phyloP scores from a whole-genome alignment of 2,113 vertebrate genomes.

The Ranitomeya variabilis region DNA sequence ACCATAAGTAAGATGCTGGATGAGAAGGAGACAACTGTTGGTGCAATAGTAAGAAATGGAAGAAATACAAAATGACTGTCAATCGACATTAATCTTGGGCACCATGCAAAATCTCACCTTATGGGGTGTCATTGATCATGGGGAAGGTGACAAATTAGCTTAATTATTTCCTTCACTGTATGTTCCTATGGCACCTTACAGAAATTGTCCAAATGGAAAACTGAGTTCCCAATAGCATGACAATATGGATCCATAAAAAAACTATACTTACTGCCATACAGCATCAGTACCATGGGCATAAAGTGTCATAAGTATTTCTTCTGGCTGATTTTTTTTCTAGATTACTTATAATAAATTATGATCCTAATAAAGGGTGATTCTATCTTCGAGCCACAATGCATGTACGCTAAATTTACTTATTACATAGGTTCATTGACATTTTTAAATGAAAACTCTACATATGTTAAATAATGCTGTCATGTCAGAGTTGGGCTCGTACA shows the following conservation, averaged over 20 bases:
- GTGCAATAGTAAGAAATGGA: too few relatives aligned
- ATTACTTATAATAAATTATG: constrained; percentile 4
- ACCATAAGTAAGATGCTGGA: too few relatives aligned
- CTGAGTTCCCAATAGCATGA: too few relatives aligned
- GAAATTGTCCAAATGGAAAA: not conserved
- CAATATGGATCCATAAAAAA: not conserved
- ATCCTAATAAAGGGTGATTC: not conserved
- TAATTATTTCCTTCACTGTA: too few relatives aligned
- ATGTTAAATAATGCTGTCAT: not conserved
- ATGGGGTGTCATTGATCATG: too few relatives aligned
- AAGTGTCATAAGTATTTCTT: not conserved
- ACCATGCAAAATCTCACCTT: too few relatives aligned
- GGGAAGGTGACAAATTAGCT: too few relatives aligned
- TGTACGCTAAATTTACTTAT: not conserved
- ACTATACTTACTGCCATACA: not conserved
- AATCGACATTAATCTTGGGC: too few relatives aligned
- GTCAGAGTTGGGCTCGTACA: not conserved
- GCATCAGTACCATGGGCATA: not conserved
- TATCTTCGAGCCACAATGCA: not conserved
- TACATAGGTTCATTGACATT: not conserved
- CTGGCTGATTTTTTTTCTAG: not conserved
- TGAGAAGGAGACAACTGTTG: too few relatives aligned
- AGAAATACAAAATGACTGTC: too few relatives aligned
- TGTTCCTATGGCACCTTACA: too few relatives aligned
- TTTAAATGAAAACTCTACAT: not conserved